A percentile compares a stretch with the other conserved stretches of the same genome.
Conservation (phyloP, 2,888 invertebrate species). For the Hypercompe scribonia region DNA sequence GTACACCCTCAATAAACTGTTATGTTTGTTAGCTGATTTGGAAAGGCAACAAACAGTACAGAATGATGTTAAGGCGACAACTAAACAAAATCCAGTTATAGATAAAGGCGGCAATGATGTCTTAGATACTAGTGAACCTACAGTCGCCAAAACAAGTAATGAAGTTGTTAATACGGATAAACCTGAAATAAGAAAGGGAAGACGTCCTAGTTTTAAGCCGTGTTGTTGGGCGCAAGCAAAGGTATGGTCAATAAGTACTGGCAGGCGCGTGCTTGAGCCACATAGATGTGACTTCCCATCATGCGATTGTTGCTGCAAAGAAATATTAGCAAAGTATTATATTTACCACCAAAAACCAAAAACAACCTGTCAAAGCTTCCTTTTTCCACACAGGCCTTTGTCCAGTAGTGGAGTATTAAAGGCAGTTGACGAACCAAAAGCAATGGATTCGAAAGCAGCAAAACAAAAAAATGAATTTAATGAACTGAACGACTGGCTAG, state of each 20-base stretch:
- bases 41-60: neutral
- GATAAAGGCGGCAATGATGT: neutral
- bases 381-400: no score
- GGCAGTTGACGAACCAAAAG: neutral
- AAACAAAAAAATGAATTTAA: neutral
- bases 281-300: neutral
- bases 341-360: neutral
- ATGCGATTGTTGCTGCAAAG: constrained; percentile 9
- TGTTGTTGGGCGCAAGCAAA: constrained; percentile 15
- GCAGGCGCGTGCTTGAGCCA: no score
- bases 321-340: neutral
- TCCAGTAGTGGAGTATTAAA: no score
- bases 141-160: neutral
- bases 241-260: neutral
- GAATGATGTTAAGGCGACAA: neutral
- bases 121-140: neutral
- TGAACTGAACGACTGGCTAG: neutral
- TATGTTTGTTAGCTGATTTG: neutral
- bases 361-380: no score
- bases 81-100: neutral
- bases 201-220: neutral
- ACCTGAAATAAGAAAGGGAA: neutral
- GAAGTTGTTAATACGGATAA: neutral
- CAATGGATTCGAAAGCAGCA: neutral
- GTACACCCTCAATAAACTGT: neutral